Percentiles rank a stretch among this genome's conserved stretches.
Evolutionary conservation across 1,140 invertebrate species (phyloP).

Genomic region (Drosophila dunni): DNA sequence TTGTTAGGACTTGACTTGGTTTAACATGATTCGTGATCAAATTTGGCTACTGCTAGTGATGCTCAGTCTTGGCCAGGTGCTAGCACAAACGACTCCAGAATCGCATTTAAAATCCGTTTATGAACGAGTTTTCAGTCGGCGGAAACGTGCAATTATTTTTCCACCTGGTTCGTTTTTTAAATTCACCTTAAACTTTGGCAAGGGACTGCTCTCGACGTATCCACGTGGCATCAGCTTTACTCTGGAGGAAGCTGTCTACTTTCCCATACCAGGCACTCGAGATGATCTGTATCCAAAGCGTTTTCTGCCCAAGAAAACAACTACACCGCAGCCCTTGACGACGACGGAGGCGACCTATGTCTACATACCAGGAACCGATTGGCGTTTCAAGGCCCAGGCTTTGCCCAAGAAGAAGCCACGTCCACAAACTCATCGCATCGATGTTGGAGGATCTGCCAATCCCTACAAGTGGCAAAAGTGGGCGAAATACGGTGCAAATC

Average conservation of each 20-base stretch:
- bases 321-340: conserved; percentile 55
- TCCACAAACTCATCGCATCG: conserved; percentile 58
- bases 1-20: conserved; percentile 18
- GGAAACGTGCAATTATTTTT: conserved; percentile 66
- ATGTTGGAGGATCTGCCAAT: conserved; percentile 46
- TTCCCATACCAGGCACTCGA: conserved; percentile 57
- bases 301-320: conserved; percentile 58
- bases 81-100: neutral
- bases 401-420: conserved; percentile 61
- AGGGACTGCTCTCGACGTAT: conserved; percentile 58
- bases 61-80: conserved; percentile 1
- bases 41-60: conserved; percentile 45
- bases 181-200: conserved; percentile 63
- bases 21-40: conserved; percentile 47
- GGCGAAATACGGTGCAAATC: conserved; percentile 31
- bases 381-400: conserved; percentile 71
- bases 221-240: conserved; percentile 66
- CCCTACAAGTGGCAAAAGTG: conserved; percentile 63
- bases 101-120: conserved; percentile 33
- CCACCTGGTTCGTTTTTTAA: conserved; percentile 67
- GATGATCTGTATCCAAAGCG: conserved; percentile 70
- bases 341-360: conserved; percentile 40
- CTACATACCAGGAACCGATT: conserved; percentile 71
- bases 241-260: conserved; percentile 72
- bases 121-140: conserved; percentile 54